Percentiles rank a stretch among this genome's conserved stretches.
Conservation (phyloP, 2,888 invertebrate species). For the Shargacucullia verbasci region DNA sequence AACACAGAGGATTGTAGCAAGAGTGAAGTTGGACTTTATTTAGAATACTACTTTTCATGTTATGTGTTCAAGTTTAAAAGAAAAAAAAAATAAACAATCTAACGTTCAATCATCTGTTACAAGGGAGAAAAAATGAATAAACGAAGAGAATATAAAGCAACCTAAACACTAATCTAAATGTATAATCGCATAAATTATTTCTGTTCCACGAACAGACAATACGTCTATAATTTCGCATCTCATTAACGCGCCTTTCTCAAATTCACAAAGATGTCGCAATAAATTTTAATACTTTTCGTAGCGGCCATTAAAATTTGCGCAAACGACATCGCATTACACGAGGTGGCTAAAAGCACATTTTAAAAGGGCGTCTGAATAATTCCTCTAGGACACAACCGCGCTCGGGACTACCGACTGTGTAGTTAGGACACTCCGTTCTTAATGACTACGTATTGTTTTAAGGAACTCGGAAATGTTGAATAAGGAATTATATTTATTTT, state of each 20-base stretch:
- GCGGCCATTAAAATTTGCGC: conserved; percentile 75
- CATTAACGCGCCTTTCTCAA: conserved; percentile 54
- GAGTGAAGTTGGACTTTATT: conserved; percentile 5
- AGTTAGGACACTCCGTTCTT: conserved; percentile 45
- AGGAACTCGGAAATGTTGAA: conserved; percentile 22
- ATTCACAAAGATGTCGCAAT: conserved; percentile 66
- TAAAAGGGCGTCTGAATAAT: conserved; percentile 77
- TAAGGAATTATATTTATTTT: conserved; percentile 27
- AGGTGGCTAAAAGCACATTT: conserved; percentile 75
- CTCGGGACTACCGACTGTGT: conserved; percentile 52
- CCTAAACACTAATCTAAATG: conserved; percentile 20
- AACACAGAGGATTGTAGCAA: conserved; percentile 19
- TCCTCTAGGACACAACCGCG: conserved; percentile 50
- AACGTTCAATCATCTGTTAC: too few relatives aligned
- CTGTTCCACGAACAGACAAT: conserved; percentile 46
- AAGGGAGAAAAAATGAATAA: too few relatives aligned
- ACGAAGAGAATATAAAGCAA: conserved; percentile 9
- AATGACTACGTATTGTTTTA: conserved; percentile 47
- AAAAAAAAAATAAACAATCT: background rate
- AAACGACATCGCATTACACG: conserved; percentile 71
- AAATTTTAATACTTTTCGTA: conserved; percentile 75
- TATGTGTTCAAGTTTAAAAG: background rate
- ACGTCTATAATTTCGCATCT: conserved; percentile 41
- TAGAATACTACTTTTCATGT: background rate
- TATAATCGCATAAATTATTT: conserved; percentile 40